Evolutionary conservation across 2,113 vertebrate genomes (phyloP), one percentile per base, ranked within the genome.

Genomic region (Galbula dea): DNA sequence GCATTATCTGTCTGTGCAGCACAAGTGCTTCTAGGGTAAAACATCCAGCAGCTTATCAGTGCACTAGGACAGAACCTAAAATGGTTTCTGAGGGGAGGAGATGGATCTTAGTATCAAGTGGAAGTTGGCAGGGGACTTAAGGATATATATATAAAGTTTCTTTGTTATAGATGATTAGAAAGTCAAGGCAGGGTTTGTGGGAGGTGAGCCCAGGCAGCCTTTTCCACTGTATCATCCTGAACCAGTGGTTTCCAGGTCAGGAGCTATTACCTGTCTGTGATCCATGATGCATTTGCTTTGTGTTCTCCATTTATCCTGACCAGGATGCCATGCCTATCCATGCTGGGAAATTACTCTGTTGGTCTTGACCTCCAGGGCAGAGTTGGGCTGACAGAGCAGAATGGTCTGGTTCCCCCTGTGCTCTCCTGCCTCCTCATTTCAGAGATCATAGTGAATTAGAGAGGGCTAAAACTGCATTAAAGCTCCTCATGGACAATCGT

Each of bases 271-370:
- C 41, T 67, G 34, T 15, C 69, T 1, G 0, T 29, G 21, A 6
- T 54, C 30, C 15, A 3, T 16, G 43, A 19, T 43, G 46, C 5
- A 3, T 61, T 76, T 75, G 52, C 51, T 66, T 48, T 23, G 52
- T 76, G 81, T 27, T 71, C 32, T 58, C 34, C 5, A 0, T 21
- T 77, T 13, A 11, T n/a, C 73, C 51, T 51, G 20, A 12, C 32
- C 51, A 14, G 61, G 43, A 13, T 59, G 62, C 48, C 7, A 0
- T 37, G 49, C 49, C 30, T 41, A 0, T 4, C 49, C 2, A 0
- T 3, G 18, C 0, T 39, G 81, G 59, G 77, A 17, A 26, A 22
- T 2, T 7, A 45, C 52, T 83, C n/a, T 77, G 11, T 41, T 1
- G 3, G 15, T 26, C n/a, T 80, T 36, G 37, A 0, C 9, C 36